These are phyloP conservation scores for Allacma fusca DNA, from an alignment of 2,888 invertebrate genomes.

Conservation along the genomic window DNA sequence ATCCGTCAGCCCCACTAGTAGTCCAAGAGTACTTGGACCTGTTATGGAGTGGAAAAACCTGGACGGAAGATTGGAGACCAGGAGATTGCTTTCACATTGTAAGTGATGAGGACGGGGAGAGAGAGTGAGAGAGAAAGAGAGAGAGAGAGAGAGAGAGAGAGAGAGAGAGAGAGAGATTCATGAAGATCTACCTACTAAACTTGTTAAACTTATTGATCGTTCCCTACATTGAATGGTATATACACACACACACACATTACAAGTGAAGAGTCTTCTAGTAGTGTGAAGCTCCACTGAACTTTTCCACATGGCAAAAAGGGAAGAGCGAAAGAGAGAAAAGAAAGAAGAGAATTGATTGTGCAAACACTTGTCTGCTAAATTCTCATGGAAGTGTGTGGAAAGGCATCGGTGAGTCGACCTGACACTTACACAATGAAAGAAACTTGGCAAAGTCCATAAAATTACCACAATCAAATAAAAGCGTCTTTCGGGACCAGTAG, in stretches of 20 bases:
- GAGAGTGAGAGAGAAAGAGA: constrained; percentile 9
- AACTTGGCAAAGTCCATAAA: constrained; percentile 9
- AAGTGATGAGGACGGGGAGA: background rate
- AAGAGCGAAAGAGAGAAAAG: background rate
- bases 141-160: constrained; percentile 21
- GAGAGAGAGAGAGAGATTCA: constrained; percentile 16
- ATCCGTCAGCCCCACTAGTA: background rate
- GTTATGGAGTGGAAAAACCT: background rate
- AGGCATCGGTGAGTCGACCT: background rate
- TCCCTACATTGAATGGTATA: no score
- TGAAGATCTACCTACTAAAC: constrained; percentile 28
- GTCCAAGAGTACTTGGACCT: background rate
- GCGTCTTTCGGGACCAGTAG: background rate
- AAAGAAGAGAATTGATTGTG: constrained; percentile 17
- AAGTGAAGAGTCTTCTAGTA: no score
- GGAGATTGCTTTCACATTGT: constrained; percentile 1
- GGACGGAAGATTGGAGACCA: background rate
- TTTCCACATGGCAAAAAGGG: no score
- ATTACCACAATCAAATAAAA: constrained; percentile 40
- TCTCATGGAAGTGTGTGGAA: constrained; percentile 1
- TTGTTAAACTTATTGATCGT: constrained; percentile 41
- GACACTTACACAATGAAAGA: constrained; percentile 1
- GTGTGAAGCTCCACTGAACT: no score
- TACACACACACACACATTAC: no score
- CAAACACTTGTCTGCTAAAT: constrained; percentile 39